These are phyloP conservation scores for Balaenoptera acutorostrata DNA, from an alignment of 2,113 vertebrate species.

Conservation along the genomic window DNA sequence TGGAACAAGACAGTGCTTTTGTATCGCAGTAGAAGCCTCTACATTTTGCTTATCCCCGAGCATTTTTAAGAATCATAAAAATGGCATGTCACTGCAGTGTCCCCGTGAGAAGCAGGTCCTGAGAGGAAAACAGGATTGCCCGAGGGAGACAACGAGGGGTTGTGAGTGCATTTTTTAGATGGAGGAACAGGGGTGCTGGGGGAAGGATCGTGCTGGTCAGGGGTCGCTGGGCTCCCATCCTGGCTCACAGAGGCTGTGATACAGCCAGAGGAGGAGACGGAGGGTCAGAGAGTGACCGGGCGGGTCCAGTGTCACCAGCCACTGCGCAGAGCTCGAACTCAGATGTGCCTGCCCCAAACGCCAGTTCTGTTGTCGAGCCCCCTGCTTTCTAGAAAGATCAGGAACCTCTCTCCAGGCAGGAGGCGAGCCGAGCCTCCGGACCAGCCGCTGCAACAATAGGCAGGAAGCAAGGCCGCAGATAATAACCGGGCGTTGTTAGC, in stretches of 20 bases:
- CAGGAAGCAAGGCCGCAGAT: background rate
- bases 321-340: background rate
- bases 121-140: accelerated
- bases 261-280: background rate
- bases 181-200: background rate
- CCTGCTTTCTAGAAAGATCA: background rate
- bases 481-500: conserved; percentile 42
- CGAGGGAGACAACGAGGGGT: accelerated
- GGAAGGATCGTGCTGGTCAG: accelerated
- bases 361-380: accelerated
- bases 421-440: background rate
- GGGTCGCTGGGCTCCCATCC: background rate
- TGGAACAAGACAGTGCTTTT: accelerated
- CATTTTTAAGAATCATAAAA: no score
- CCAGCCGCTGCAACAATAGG: background rate
- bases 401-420: background rate
- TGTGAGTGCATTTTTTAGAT: accelerated
- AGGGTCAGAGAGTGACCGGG: background rate
- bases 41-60: background rate
- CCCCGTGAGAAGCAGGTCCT: background rate
- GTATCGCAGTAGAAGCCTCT: no score
- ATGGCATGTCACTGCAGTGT: accelerated
- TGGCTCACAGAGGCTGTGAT: accelerated
- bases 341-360: background rate
- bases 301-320: background rate